Percentiles rank a stretch among this genome's conserved stretches.
Conservation (phyloP, 2,797 vertebrate genomes). For the Stomatorhinus walkeri region DNA sequence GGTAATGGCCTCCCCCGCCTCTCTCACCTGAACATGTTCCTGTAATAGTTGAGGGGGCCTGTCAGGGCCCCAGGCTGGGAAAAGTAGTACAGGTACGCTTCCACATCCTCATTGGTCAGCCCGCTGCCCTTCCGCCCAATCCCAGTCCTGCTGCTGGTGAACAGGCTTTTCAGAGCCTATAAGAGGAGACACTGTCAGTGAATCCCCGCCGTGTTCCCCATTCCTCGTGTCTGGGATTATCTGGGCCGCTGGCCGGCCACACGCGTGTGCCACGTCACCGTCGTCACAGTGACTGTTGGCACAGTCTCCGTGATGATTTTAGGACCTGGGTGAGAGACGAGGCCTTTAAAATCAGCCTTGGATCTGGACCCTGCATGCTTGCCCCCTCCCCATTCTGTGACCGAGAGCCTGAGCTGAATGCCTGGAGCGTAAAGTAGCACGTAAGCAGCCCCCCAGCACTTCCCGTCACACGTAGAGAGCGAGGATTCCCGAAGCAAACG, state of each 20-base stretch:
- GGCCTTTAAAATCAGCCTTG: neutral
- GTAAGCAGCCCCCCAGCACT: neutral
- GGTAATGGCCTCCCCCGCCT: neutral
- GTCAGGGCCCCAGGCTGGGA: conserved; percentile 92
- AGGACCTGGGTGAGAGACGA: neutral
- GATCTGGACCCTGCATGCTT: neutral
- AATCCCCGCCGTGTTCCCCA: neutral
- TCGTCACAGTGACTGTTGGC: neutral
- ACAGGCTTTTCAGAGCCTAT: conserved; percentile 82
- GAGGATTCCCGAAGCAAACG: neutral
- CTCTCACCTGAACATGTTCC: conserved; percentile 86
- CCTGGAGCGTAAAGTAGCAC: neutral
- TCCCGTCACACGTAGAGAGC: neutral
- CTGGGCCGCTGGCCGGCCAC: neutral
- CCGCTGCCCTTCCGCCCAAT: conserved; percentile 80
- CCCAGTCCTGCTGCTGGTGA: conserved; percentile 84
- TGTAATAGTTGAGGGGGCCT: conserved; percentile 90
- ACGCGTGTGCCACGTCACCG: neutral
- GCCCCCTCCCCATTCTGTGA: neutral
- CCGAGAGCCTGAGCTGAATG: neutral
- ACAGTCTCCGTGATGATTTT: neutral
- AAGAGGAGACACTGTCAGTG: conserved; percentile 22
- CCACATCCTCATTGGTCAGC: conserved; percentile 83
- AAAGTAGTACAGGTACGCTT: conserved; percentile 88
- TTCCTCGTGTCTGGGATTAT: neutral